Base-by-base conservation (phyloP, 92 coral and sea anemone species). In the Paramuricea clavata region DNA sequence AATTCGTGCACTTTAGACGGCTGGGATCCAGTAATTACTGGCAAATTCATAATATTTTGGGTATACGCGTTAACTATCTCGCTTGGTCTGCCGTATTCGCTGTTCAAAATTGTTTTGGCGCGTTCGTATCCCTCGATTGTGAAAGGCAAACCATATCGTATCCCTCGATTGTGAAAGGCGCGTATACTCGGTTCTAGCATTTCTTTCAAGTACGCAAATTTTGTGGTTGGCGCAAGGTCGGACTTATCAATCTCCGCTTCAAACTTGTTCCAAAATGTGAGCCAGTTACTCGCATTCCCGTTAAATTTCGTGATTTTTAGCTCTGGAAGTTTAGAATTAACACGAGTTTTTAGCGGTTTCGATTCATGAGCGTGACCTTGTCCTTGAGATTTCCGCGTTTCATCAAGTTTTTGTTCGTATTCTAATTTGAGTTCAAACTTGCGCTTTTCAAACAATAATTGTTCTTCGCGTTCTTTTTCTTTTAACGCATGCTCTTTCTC, bases 21-120 rank as follows among this genome's bases (percentile, higher is more conserved):
- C 7, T 81, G 52, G 3, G 76, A 0, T 0, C 85, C 85, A 34
- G 27, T 9, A 30, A 81, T 36, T 1, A 15, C 27, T 5, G 57
- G 85, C 28, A 81, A 8, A 2, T 23, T 25, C 85, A 81, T 81
- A 0, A 81, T 81, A 35, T 81, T 81, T 15, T 62, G 22, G 27
- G 61, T 50, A 17, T 62, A 81, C 6, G 57, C 49, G 28, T 81
- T 81, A 15, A 81, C 76, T 0, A 81, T 33, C 21, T 81, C 76
- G 34, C 76, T 81, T 13, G 16, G 22, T 34, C 60, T 42, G 0
- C 85, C 85, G n/a, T n/a, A n/a, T n/a, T n/a, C n/a, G n/a, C n/a
- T n/a, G n/a, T n/a, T n/a, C n/a, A n/a, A n/a, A n/a, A n/a, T n/a
- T n/a, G n/a, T n/a, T n/a, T n/a, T n/a, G n/a, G n/a, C n/a, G n/a